Base-by-base conservation (phyloP, 2,888 invertebrate genomes). In the Epirrita christyi region DNA sequence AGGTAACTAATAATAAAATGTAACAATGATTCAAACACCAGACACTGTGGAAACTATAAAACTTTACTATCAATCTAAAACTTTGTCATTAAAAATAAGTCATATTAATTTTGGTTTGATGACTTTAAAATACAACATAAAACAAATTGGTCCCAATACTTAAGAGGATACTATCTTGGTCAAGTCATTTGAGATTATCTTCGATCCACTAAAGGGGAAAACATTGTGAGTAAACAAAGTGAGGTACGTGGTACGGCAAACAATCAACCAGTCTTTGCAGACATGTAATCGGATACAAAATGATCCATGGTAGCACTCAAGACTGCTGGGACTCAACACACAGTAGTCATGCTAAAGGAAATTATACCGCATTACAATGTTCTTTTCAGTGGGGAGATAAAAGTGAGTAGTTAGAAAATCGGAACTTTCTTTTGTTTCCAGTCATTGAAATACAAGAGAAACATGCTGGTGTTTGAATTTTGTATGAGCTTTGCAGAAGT, bases 231-330 rank as follows among this genome's bases (percentile, higher is more conserved):
- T 79, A 86, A 85, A 85, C 84, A 87, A 76, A 80, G 69, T 64
- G 70, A 72, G 66, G 70, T 71, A 64, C 63, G 72, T 68, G 72
- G 75, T 66, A 75, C 78, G 71, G 79, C 83, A 86, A 88, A 88
- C 83, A 86, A 83, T 80, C 83, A 78, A 76, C 77, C 73, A 76
- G 75, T 67, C 76, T 76, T 78, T 70, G 75, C 66, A 72, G 76
- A 81, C 78, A 70, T 80, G 86, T 85, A 88, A 86, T 86, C 83
- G 80, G 86, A 86, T 86, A 84, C 84, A 78, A 83, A 86, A 84
- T 78, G 77, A 73, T 78, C 75, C 73, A 76, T 72, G 73, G 74
- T 72, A 73, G 75, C 75, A 68, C 71, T 80, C 73, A 76, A 77
- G 78, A 75, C 67, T 67, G 73, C 61, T 61, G 68, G 68, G 74